Evolutionary conservation across 2,113 vertebrate species (phyloP), one percentile per base, ranked within the genome.

Genomic region (Notothenia coriiceps): DNA sequence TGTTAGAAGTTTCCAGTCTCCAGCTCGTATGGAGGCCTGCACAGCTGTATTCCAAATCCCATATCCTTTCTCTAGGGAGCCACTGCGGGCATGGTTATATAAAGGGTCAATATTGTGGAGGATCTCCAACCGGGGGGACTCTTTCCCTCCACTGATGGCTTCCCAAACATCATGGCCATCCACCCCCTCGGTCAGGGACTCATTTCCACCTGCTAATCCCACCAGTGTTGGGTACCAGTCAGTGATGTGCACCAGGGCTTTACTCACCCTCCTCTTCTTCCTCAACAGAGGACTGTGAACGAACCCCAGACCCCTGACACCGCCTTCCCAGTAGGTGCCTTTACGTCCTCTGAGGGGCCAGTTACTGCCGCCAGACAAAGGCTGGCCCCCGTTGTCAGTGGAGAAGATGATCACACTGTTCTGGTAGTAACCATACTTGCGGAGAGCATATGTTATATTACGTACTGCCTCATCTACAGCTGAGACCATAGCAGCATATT

Each of bases 281-380:
- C 95, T 96, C 76, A 99, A 94, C 56, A 99, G 90, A 20, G 98
- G 98, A 66, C 98, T 99, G 71, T 99, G 98, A 29, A 99, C 96
- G 2, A 99, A 99, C 13, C 98, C 98, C 0, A 99, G 92, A 43
- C 97, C 98, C 1, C 97, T 95, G 40, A 99, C 90, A 0, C 98
- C 98, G 0, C 98, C 98, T 85, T 99, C 98, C 98, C 98, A 99
- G 71, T 99, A 99, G 0, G 97, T 99, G 57, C 98, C 98, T 89
- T 99, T 99, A 52, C 98, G 97, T 18, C 98, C 98, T 50, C 98
- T 91, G 4, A 99, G 95, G 0, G 98, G 98, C 98, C 98, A 99
- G 88, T 99, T 99, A 89, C 95, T 99, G 50, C 98, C 98, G 0
- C 98, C 98, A 0, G 97, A 98, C 76, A 98, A 96, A 0, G 98